Percentiles rank a stretch among this genome's conserved stretches.
phyloP scores from a whole-genome alignment of 2,113 vertebrate species.

The Petromus typicus region DNA sequence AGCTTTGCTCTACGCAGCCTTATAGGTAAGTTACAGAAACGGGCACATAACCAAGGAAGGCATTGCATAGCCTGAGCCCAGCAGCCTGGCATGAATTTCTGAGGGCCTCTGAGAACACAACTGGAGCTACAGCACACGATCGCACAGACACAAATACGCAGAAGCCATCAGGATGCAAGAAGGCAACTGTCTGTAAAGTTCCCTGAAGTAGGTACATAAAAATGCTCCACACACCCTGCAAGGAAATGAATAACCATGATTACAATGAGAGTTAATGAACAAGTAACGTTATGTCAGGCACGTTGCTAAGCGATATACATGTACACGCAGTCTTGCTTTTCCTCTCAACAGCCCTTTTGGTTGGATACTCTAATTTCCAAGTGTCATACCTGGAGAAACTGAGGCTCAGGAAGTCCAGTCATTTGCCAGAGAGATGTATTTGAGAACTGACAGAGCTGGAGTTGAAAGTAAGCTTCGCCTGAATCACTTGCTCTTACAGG shows the following conservation, averaged over 20 bases:
- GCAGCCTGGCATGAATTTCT: neutral
- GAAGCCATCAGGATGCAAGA: neutral
- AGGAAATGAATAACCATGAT: neutral
- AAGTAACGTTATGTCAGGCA: neutral
- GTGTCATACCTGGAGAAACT: neutral
- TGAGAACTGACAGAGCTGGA: neutral
- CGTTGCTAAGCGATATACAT: neutral
- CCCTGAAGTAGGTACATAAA: neutral
- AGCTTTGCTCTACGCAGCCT: neutral
- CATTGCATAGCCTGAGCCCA: neutral
- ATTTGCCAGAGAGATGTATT: neutral
- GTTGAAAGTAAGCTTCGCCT: neutral
- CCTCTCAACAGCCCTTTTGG: neutral
- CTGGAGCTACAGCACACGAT: neutral
- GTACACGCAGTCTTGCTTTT: neutral
- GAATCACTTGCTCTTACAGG: neutral
- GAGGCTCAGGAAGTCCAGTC: neutral
- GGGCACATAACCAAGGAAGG: neutral
- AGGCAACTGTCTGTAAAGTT: neutral
- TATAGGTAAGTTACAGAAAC: neutral
- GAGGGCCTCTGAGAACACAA: neutral
- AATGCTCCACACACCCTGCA: neutral
- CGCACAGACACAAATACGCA: neutral
- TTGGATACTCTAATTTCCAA: neutral
- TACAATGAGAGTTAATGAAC: neutral